A percentile compares a stretch with the other conserved stretches of the same genome.
These are phyloP conservation scores for Drosophila ezoana DNA, from an alignment of 2,888 invertebrate genomes.

Conservation along the genomic window DNA sequence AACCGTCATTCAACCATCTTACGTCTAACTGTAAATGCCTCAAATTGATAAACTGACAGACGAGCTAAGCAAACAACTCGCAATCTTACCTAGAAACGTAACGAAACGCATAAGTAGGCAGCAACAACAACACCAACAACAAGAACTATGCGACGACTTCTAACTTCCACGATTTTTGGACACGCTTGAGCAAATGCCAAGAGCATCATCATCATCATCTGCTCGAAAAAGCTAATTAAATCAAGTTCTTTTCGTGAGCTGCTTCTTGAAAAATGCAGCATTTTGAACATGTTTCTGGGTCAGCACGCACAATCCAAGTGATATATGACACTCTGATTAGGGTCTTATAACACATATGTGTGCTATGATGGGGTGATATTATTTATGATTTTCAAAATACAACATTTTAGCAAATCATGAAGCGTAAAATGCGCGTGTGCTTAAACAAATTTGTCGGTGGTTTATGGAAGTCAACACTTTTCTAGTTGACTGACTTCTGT, in stretches of 20 bases:
- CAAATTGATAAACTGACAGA: slow-evolving; percentile 68
- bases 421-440: slow-evolving; percentile 70
- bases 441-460: slow-evolving; percentile 58
- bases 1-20: slow-evolving; percentile 47
- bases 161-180: slow-evolving; percentile 49
- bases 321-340: slow-evolving; percentile 62
- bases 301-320: slow-evolving; percentile 62
- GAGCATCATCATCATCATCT: slow-evolving; percentile 34
- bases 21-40: slow-evolving; percentile 68
- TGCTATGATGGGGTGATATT: slow-evolving; percentile 33
- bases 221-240: slow-evolving; percentile 64
- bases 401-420: slow-evolving; percentile 61
- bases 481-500: slow-evolving; percentile 67
- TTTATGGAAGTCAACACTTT: slow-evolving; percentile 73
- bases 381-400: slow-evolving; percentile 66
- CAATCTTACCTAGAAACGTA: slow-evolving; percentile 44
- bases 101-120: slow-evolving; percentile 38
- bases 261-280: slow-evolving; percentile 38
- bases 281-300: slow-evolving; percentile 65
- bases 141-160: slow-evolving; percentile 20
- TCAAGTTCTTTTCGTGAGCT: slow-evolving; percentile 47
- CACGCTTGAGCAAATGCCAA: slow-evolving; percentile 65
- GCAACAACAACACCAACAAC: slow-evolving; percentile 11
- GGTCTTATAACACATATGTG: slow-evolving; percentile 40
- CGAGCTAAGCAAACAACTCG: slow-evolving; percentile 44